Conservation (phyloP, 2,888 invertebrate genomes). For the Megamerina dolium region DNA sequence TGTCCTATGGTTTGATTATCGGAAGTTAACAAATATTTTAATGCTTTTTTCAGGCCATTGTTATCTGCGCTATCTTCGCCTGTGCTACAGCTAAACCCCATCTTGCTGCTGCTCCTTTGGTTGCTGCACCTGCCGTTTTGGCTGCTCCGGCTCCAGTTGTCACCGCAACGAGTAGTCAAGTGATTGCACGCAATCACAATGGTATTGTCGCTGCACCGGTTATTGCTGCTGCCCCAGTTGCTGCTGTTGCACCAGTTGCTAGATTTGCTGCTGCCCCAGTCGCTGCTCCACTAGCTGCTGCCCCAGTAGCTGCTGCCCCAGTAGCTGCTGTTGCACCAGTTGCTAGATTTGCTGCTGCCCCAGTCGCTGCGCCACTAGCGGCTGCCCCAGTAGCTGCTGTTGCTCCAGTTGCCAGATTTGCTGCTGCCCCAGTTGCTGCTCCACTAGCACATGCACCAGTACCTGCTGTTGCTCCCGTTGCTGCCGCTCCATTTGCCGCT, state of each 20-base stretch:
- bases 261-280: slow-evolving; percentile 7
- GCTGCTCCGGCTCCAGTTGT: background rate
- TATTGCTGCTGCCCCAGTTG: slow-evolving; percentile 5
- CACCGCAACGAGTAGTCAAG: slow-evolving; percentile 3
- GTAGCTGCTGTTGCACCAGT: background rate
- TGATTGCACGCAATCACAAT: slow-evolving; percentile 1
- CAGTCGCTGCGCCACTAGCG: background rate
- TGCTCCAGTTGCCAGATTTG: slow-evolving; percentile 12
- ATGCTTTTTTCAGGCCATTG: slow-evolving; percentile 12
- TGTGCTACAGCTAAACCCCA: background rate
- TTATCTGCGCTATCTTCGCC: slow-evolving; percentile 16
- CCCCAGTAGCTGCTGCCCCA: slow-evolving; percentile 5
- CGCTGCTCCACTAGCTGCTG: slow-evolving; percentile 9
- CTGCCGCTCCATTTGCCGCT: background rate
- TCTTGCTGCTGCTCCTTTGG: slow-evolving; percentile 6
- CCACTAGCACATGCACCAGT: background rate
- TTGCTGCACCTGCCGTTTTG: slow-evolving; percentile 1
- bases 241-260: slow-evolving; percentile 7
- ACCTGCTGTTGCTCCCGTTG: background rate
- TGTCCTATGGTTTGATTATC: background rate
- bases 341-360: background rate
- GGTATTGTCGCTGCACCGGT: background rate
- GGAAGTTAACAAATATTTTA: background rate
- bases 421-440: slow-evolving; percentile 5
- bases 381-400: slow-evolving; percentile 3